phyloP scores from a whole-genome alignment of 2,797 vertebrate species.

The Lepilemur septentrionalis region DNA sequence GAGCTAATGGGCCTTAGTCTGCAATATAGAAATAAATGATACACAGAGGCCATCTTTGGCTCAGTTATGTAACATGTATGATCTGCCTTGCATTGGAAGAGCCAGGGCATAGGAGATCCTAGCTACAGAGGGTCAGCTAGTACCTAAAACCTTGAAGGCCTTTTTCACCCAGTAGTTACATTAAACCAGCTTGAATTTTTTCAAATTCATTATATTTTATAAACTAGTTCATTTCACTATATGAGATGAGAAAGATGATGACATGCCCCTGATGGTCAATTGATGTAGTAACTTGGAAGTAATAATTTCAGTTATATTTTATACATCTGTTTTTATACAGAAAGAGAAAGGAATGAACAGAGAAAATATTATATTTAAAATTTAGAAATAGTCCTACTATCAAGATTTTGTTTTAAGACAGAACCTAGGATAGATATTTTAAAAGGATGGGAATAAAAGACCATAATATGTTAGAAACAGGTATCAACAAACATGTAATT shows the following conservation, averaged over 20 bases:
- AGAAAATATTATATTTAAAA: neutral
- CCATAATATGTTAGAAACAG: neutral
- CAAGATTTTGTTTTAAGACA: neutral
- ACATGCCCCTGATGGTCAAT: neutral
- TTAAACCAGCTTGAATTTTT: neutral
- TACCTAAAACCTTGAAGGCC: neutral
- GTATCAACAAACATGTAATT: neutral
- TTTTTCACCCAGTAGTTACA: slow-evolving; percentile 21
- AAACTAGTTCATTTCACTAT: neutral
- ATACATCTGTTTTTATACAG: neutral
- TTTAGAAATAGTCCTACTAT: neutral
- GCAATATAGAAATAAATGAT: neutral
- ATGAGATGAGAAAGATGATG: neutral
- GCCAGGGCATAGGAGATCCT: neutral
- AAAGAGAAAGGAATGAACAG: neutral
- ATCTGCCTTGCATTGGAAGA: neutral
- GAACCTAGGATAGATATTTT: neutral
- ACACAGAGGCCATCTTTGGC: neutral
- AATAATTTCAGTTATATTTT: neutral
- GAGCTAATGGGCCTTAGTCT: neutral
- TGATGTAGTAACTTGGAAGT: neutral
- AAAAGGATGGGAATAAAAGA: neutral
- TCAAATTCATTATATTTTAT: neutral
- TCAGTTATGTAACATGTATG: neutral
- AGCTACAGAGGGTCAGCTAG: neutral